Base-by-base conservation (phyloP, 1,140 invertebrate species). In the Pogonus chalceus region DNA sequence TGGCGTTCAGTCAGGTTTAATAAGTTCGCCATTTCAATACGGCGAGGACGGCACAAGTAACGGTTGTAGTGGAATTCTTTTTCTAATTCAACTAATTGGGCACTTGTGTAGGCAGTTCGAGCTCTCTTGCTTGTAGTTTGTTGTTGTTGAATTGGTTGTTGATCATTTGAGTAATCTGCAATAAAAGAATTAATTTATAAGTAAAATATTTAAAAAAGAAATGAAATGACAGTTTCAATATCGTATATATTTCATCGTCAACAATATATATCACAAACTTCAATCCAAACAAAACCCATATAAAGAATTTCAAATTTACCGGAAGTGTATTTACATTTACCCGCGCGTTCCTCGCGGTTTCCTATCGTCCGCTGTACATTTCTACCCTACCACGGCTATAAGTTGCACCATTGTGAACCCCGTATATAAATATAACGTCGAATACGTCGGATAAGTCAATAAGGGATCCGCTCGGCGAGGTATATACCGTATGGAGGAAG, bases 31-130 rank as follows among this genome's bases (percentile, higher is more conserved):
- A 94, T 75, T 66, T 90, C 83, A 22, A 92, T 88, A 18, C 90
- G 73, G 20, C 87, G 74, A 0, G 87, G 82, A 23, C 90, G 75
- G 48, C 84, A 89, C 0, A 94, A 74, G 62, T 94, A 94, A 23
- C 82, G 79, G 57, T 82, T 86, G 55, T 77, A 77, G 53, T 83
- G 79, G 63, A 92, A 92, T 64, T 90, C 84, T 56, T 85, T 87
- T 64, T 92, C 88, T 20, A 91, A 68, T 61, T 88, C 82, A 1
- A 91, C 79, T 18, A 93, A 70, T 66, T 95, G 90, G 0, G 77
- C 72, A 53, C 83, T 86, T 0, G 86, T 88, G 66, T 91, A 93
- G 0, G 89, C 88, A 1, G 89, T 93, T 21, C 85, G 69, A 1
- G 79, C 60, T 37, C 67, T 51, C 55, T 69, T 69, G 16, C 24